These are phyloP conservation scores for Pheosia gnoma DNA, from an alignment of 2,888 invertebrate species.

Conservation along the genomic window DNA sequence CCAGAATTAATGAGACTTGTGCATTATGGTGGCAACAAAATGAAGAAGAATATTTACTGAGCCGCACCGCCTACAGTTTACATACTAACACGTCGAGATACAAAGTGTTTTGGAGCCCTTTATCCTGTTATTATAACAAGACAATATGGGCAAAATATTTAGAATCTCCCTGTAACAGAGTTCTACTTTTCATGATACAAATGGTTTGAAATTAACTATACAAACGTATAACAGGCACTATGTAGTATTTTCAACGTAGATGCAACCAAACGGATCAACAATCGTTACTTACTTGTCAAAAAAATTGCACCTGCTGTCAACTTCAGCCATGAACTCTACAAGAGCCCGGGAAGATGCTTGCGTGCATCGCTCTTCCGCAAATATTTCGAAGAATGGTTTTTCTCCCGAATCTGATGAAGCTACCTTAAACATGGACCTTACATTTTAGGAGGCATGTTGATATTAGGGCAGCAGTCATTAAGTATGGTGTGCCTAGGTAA, in stretches of 20 bases:
- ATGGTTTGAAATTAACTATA: too few species aligned
- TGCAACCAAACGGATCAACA: too few species aligned
- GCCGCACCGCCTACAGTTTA: not conserved
- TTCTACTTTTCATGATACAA: not conserved
- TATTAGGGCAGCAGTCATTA: not conserved
- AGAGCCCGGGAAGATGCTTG: conserved; percentile 83
- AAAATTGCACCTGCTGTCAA: conserved; percentile 84
- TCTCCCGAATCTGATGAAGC: conserved; percentile 59
- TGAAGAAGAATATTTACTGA: conserved; percentile 19
- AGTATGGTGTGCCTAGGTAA: not conserved
- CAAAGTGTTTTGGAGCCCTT: not conserved
- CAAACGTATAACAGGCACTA: too few species aligned
- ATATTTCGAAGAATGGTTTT: conserved; percentile 81
- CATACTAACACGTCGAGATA: not conserved
- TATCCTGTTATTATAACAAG: not conserved
- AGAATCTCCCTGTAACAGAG: not conserved
- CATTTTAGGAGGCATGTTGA: too few species aligned
- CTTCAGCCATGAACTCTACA: conserved; percentile 86
- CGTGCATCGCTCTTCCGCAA: conserved; percentile 81
- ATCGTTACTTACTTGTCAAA: conserved; percentile 76
- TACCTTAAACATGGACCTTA: conserved; percentile 48
- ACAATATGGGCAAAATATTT: conserved; percentile 6
- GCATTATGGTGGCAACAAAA: conserved; percentile 18
- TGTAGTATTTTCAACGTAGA: too few species aligned
- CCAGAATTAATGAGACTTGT: conserved; percentile 29